Percentiles rank a stretch among this genome's conserved stretches.
Conservation (phyloP, 2,797 vertebrate genomes). For the Epinephelus coioides region DNA sequence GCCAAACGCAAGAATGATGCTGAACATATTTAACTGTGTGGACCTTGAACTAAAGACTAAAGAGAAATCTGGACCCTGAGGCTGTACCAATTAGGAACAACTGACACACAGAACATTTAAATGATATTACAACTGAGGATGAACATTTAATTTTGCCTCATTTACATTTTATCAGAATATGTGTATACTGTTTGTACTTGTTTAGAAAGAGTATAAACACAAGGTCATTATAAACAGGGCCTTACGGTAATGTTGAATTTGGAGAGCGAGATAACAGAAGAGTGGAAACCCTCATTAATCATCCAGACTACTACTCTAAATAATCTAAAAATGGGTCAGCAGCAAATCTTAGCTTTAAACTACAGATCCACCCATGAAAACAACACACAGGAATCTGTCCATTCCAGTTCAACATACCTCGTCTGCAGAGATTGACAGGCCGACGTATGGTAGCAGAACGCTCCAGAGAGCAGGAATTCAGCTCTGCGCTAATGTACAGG, state of each 20-base stretch:
- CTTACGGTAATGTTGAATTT: constrained; percentile 6
- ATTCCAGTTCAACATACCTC: constrained; percentile 79
- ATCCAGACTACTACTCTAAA: neutral
- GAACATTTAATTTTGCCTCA: constrained; percentile 10
- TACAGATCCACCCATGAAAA: constrained; percentile 13
- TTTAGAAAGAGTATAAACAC: neutral
- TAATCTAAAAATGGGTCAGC: constrained; percentile 21
- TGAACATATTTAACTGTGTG: no score
- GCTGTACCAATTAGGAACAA: no score
- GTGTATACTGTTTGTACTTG: neutral
- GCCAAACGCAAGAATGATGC: no score
- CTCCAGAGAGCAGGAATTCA: constrained; percentile 89
- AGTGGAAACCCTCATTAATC: neutral
- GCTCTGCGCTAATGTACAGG: constrained; percentile 90
- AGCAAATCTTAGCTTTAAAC: neutral
- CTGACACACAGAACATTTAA: no score
- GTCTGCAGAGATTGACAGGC: constrained; percentile 90
- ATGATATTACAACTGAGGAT: neutral
- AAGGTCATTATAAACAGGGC: constrained; percentile 8
- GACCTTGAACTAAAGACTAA: no score
- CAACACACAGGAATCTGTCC: neutral
- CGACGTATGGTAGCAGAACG: constrained; percentile 90
- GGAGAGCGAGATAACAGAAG: neutral
- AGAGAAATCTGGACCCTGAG: no score
- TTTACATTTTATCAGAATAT: constrained; percentile 1